Conservation (phyloP, 2,888 invertebrate species). For the Nomada fucata region DNA sequence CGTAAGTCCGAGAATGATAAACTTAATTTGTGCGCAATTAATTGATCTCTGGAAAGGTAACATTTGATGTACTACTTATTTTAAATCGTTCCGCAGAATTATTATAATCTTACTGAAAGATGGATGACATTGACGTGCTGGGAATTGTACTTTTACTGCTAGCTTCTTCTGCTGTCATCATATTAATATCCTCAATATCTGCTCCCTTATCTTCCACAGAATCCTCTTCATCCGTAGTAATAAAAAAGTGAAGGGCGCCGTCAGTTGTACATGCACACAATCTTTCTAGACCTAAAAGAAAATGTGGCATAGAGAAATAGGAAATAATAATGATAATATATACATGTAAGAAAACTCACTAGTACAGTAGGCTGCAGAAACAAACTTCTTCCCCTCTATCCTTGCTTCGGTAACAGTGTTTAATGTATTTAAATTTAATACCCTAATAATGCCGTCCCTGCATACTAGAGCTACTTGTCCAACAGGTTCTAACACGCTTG, state of each 20-base stretch:
- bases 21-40: constrained; percentile 86
- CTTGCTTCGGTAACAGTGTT: constrained; percentile 89
- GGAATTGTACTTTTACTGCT: constrained; percentile 74
- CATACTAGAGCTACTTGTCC: constrained; percentile 90
- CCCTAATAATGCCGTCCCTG: constrained; percentile 89
- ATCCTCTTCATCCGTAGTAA: constrained; percentile 90
- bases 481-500: constrained; percentile 66
- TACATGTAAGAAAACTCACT: constrained; percentile 85
- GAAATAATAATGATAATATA: neutral
- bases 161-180: constrained; percentile 76
- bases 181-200: constrained; percentile 86
- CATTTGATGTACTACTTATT: neutral
- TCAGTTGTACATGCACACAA: constrained; percentile 93
- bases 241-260: constrained; percentile 93
- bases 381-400: constrained; percentile 89
- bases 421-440: constrained; percentile 90
- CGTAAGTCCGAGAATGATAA: constrained; percentile 87
- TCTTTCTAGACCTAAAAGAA: constrained; percentile 89
- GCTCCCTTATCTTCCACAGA: constrained; percentile 89
- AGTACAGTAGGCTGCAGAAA: constrained; percentile 93
- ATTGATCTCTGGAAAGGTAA: constrained; percentile 74
- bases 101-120: constrained; percentile 73
- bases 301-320: neutral
- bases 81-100: neutral
- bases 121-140: constrained; percentile 80